A percentile compares a stretch with the other conserved stretches of the same genome.
phyloP scores from a whole-genome alignment of 2,113 vertebrate species.

The Myotis davidii region DNA sequence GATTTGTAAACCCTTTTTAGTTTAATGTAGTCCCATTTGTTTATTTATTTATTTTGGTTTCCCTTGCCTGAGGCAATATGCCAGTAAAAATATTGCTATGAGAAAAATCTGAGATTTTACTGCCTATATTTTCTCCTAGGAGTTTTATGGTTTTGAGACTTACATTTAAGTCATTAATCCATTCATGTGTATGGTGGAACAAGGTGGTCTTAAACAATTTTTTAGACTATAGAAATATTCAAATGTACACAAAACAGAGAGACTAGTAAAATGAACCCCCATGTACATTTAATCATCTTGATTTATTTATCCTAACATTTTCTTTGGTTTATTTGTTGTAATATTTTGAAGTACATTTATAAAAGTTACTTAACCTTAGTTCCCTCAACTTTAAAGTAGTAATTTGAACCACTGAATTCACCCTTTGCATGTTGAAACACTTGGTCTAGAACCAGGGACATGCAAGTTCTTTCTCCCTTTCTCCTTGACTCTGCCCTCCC shows the following conservation, averaged over 20 bases:
- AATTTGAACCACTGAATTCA: not conserved
- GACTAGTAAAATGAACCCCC: not conserved
- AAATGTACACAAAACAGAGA: not conserved
- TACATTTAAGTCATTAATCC: not conserved
- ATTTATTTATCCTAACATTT: not conserved
- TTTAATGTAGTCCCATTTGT: not conserved
- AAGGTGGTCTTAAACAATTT: not conserved
- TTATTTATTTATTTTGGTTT: not conserved
- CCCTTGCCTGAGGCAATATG: not conserved
- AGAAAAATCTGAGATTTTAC: not conserved
- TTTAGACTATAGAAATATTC: not conserved
- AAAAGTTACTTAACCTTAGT: not conserved
- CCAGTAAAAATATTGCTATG: not conserved
- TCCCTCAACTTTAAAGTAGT: not conserved
- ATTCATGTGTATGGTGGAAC: not conserved
- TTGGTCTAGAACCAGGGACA: not conserved
- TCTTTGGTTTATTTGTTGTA: not conserved
- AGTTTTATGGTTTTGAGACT: not conserved
- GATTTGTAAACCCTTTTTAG: not conserved
- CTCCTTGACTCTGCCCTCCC: not conserved
- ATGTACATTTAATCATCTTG: not conserved
- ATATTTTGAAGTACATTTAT: not conserved
- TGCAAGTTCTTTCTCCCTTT: not conserved
- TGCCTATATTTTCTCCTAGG: not conserved
- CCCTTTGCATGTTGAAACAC: not conserved